Percentiles rank a stretch among this genome's conserved stretches.
Evolutionary conservation across 2,113 vertebrate species (phyloP).

Genomic region (human): GRCh38 chrX:105899001-105899500

Average conservation of each 20-base stretch:
- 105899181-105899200: slow-evolving; percentile 60
- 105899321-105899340: slow-evolving; percentile 62
- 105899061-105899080: slow-evolving; percentile 58
- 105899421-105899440: slow-evolving; percentile 44
- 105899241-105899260: slow-evolving; percentile 51
- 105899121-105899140: slow-evolving; percentile 51
- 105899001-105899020: slow-evolving; percentile 55
- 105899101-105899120: slow-evolving; percentile 13
- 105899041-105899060: slow-evolving; percentile 35
- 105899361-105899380: slow-evolving; percentile 57
- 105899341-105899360: slow-evolving; percentile 45
- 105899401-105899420: slow-evolving; percentile 36
- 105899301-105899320: slow-evolving; percentile 46
- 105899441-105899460: slow-evolving; percentile 43
- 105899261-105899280: slow-evolving; percentile 46
- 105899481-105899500: not conserved
- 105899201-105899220: slow-evolving; percentile 61
- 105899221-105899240: slow-evolving; percentile 68
- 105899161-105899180: slow-evolving; percentile 52
- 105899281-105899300: slow-evolving; percentile 50
- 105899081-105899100: slow-evolving; percentile 47
- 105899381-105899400: slow-evolving; percentile 33
- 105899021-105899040: slow-evolving; percentile 55
- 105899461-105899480: slow-evolving; percentile 39
- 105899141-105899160: slow-evolving; percentile 56